A percentile compares a stretch with the other conserved stretches of the same genome.
Evolutionary conservation across 1,140 invertebrate genomes (phyloP).

Genomic region (Aphelenchoides avenae): DNA sequence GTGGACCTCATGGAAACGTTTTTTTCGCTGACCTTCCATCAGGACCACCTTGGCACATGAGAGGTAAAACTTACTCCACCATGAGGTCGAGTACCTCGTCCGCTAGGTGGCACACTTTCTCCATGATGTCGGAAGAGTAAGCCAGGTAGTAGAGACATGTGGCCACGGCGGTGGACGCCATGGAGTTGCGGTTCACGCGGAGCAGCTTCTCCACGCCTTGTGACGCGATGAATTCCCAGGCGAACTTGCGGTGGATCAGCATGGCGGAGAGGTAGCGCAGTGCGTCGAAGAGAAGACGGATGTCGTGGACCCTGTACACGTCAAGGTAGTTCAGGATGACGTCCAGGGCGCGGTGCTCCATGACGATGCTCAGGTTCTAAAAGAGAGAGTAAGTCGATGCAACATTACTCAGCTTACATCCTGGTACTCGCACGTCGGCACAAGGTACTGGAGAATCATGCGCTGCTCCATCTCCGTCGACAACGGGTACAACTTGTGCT

Average conservation of each 20-base stretch:
- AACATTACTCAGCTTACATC: conserved; percentile 28
- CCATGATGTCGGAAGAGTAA: conserved; percentile 34
- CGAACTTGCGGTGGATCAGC: conserved; percentile 44
- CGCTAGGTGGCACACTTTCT: conserved; percentile 35
- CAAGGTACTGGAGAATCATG: conserved; percentile 39
- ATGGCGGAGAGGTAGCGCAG: conserved; percentile 36
- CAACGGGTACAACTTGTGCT: conserved; percentile 29
- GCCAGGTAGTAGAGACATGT: conserved; percentile 37
- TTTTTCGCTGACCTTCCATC: too few species aligned
- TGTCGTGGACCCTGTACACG: conserved; percentile 20
- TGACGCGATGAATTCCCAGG: conserved; percentile 37
- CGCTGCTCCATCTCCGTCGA: conserved; percentile 44
- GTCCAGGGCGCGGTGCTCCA: conserved; percentile 34
- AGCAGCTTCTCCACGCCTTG: conserved; percentile 29
- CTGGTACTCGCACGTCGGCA: conserved; percentile 32
- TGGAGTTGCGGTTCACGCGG: conserved; percentile 30
- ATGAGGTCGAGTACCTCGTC: conserved; percentile 30
- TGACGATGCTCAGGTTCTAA: conserved; percentile 43
- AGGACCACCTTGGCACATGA: too few species aligned
- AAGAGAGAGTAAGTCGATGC: conserved; percentile 2
- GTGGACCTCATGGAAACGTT: too few species aligned
- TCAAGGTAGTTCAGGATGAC: conserved; percentile 39
- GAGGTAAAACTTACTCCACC: conserved; percentile 40
- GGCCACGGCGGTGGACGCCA: conserved; percentile 36
- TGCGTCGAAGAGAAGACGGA: conserved; percentile 43